Conservation (phyloP, 35 echinoderm and acorn worm genomes). For the Apostichopus japonicus region DNA sequence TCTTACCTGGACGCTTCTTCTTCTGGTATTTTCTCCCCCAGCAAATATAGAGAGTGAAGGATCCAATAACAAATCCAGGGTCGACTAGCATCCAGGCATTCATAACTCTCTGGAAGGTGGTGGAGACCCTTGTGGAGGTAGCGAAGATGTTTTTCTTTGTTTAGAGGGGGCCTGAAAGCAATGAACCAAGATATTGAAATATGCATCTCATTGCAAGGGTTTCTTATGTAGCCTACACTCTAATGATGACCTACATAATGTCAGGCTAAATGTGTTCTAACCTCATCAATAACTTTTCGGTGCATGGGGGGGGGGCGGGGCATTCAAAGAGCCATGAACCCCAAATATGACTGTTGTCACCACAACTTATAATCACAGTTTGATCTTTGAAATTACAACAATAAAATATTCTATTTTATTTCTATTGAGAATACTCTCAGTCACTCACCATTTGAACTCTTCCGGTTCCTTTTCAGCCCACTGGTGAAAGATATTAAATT, state of each 20-base stretch:
- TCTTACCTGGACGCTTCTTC: constrained; percentile 60
- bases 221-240: no score
- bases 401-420: no score
- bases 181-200: background rate
- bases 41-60: constrained; percentile 79
- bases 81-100: constrained; percentile 91
- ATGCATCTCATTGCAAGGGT: no score
- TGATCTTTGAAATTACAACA: no score
- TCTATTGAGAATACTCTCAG: background rate
- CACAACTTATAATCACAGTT: no score
- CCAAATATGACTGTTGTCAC: no score
- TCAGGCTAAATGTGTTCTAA: no score
- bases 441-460: constrained; percentile 1
- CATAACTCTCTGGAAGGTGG: constrained; percentile 81
- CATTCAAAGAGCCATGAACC: no score
- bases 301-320: no score
- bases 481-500: constrained; percentile 69
- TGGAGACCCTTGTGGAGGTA: constrained; percentile 90
- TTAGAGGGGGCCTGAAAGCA: constrained; percentile 70
- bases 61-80: constrained; percentile 99
- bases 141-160: constrained; percentile 79
- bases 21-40: constrained; percentile 76
- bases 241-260: no score
- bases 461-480: constrained; percentile 3
- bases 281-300: no score